Evolutionary conservation across 2,113 vertebrate genomes (phyloP), one percentile per base, ranked within the genome.

Genomic region (Dromaius novaehollandiae): DNA sequence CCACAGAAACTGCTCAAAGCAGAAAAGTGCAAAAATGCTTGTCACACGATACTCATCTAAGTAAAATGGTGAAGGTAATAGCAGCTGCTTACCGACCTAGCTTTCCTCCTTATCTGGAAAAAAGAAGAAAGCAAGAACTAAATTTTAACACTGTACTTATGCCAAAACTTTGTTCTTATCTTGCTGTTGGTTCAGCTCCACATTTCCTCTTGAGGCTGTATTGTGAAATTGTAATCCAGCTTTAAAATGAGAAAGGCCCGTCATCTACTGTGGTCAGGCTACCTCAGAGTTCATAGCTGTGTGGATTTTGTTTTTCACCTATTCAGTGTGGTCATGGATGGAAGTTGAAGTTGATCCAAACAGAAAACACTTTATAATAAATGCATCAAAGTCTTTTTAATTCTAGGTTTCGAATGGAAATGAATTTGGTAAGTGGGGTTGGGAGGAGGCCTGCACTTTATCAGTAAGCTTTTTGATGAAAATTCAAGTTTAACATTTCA

Each of bases 1-100:
- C 20, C 74, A 16, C 6, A 83, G 53, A 69, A 90, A 65, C 20
- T 26, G 3, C 14, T 74, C 25, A 83, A 18, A 83, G n/a, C 1
- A 65, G n/a, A 83, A 83, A 77, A 95, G 64, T 18, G 1, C 5
- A 15, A 85, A 60, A 3, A 30, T 36, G 22, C 4, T 50, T n/a
- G 5, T 38, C 22, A 81, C 3, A 94, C 25, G 11, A 58, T 9
- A 19, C 30, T 34, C 56, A 34, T 61, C 32, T 44, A 3, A 21
- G 7, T 44, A 58, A 92, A 86, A 75, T 34, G 2, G 4, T 53
- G 44, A 75, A 50, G 6, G 1, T 44, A 56, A 40, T 11, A 46
- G 19, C 2, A 71, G 15, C 4, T 53, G 5, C 38, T 88, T 17
- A 3, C 36, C 14, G 19, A 17, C 2, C 38, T 75, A 1, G 1